Evolutionary conservation across 1,140 invertebrate species (phyloP).

Genomic region (Pseudomyrmex concolor): DNA sequence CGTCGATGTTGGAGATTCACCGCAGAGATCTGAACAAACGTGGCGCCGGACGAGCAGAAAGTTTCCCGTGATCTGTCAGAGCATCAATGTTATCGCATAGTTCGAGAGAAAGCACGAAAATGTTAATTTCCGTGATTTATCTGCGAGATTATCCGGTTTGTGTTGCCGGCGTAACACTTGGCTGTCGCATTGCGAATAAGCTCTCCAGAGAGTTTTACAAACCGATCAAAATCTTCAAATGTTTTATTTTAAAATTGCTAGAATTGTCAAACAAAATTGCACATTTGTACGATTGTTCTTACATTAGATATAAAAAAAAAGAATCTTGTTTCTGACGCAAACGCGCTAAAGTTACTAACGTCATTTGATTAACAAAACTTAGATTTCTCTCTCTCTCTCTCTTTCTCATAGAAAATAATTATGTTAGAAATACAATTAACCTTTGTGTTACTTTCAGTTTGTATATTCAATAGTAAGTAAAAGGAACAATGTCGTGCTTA

Average conservation of each 20-base stretch:
- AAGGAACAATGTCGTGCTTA: too few relatives aligned
- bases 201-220: not conserved
- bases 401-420: too few relatives aligned
- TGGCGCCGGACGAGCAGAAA: slow-evolving; percentile 7
- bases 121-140: slow-evolving; percentile 38
- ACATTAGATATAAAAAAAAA: not conserved
- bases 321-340: not conserved
- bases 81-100: slow-evolving; percentile 38
- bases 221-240: not conserved
- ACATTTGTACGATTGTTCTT: not conserved
- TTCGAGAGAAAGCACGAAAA: slow-evolving; percentile 2
- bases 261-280: not conserved
- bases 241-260: too few relatives aligned
- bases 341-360: not conserved
- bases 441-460: too few relatives aligned
- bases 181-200: not conserved
- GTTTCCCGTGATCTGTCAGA: slow-evolving; percentile 10
- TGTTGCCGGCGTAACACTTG: not conserved
- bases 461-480: too few relatives aligned
- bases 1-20: slow-evolving; percentile 13
- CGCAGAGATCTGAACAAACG: not conserved
- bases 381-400: too few relatives aligned
- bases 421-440: too few relatives aligned
- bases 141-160: slow-evolving; percentile 10
- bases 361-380: too few relatives aligned